Evolutionary conservation across 2,797 vertebrate species (phyloP), one percentile per base, ranked within the genome.

Genomic region (Darevskia nairensis): DNA sequence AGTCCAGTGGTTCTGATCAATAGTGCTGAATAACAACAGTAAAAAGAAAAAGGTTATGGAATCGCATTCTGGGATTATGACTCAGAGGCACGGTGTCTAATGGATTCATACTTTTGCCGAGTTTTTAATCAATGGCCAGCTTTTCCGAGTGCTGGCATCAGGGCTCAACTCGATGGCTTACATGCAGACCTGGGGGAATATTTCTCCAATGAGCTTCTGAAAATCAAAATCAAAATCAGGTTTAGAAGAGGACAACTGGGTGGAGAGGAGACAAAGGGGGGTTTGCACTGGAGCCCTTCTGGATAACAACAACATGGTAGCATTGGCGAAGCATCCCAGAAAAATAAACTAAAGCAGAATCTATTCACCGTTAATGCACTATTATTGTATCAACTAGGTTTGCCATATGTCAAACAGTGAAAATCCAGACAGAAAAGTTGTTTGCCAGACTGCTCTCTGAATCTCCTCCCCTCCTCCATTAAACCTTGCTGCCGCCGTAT

Each of bases 41-140:
- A 79, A 82, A 76, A 89, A 89, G 83, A 74, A 89, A 89, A 84
- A 89, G 80, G 1, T 89, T 41, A 80, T 7, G 75, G 78, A 92
- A 79, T 35, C 64, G 76, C 86, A 77, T 6, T 84, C 46, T 76
- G 77, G 84, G 84, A 85, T 11, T 0, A n/a, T 35, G 90, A 83
- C 21, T 89, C 78, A 74, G 76, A 77, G 74, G 78, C 89, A 44
- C 0, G 0, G 3, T 78, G 11, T 75, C 32, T 86, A 71, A 79
- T 8, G 91, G 83, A 85, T 81, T 85, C 0, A 17, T 86, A 32
- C 27, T 50, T 7, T 8, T 86, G 85, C 72, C 75, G 71, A 1
- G 23, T n/a, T 35, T 55, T 89, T 91, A 79, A 39, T 93, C 78
- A 86, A 69, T 80, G 41, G 88, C 88, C 27, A 64, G 61, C 90